A percentile compares a stretch with the other conserved stretches of the same genome.
Evolutionary conservation across 1,140 invertebrate species (phyloP).

Genomic region (Melipona quadrifasciata): DNA sequence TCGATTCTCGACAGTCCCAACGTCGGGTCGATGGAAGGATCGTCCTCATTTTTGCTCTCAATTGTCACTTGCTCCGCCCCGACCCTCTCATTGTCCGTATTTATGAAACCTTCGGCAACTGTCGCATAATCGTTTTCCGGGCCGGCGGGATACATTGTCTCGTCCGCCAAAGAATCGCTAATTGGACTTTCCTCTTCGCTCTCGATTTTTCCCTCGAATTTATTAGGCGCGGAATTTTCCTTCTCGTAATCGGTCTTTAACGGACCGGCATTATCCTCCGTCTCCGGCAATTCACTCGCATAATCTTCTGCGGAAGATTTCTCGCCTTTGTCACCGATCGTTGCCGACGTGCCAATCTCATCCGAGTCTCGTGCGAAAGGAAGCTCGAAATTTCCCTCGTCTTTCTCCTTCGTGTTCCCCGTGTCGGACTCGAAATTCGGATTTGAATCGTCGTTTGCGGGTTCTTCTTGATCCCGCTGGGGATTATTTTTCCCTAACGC

Average conservation of each 20-base stretch:
- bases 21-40: not conserved
- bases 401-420: too few relatives aligned
- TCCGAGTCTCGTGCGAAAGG: not conserved
- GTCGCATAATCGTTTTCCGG: too few relatives aligned
- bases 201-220: not conserved
- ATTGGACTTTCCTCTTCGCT: not conserved
- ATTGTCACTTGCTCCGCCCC: not conserved
- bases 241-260: not conserved
- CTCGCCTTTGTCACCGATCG: not conserved
- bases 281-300: constrained; percentile 10
- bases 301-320: constrained; percentile 1
- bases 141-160: not conserved
- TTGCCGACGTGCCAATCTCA: not conserved
- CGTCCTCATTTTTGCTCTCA: not conserved
- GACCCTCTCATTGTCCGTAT: not conserved
- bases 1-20: not conserved
- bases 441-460: not conserved
- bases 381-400: too few relatives aligned
- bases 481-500: not conserved
- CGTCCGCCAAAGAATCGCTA: not conserved
- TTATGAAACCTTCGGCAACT: not conserved
- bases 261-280: not conserved
- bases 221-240: not conserved
- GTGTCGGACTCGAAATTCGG: not conserved
- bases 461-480: too few relatives aligned